Evolutionary conservation across 2,888 invertebrate genomes (phyloP), one percentile per base, ranked within the genome.

Genomic region (Malacosoma neustria): DNA sequence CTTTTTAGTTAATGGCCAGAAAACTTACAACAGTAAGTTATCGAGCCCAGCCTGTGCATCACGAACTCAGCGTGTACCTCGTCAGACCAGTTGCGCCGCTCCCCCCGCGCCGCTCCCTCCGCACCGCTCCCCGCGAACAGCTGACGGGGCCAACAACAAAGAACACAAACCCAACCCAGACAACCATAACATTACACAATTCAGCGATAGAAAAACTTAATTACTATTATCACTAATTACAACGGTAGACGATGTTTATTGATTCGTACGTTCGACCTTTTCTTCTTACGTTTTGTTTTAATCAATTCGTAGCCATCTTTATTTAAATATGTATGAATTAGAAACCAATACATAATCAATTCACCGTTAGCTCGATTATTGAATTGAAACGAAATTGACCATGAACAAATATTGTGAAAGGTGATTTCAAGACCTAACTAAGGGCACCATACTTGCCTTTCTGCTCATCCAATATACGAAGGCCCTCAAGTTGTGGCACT

Each of bases 381-480:
- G 57, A 60, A 62, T 67, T n/a, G n/a, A 69, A 63, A 67, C 64
- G 65, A 42, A 39, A 46, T 55, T 69, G 71, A 68, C 71, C 71
- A 64, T 70, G 72, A 72, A 65, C 48, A 41, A 38, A 42, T 42
- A 36, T 42, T 46, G 61, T 56, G 57, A 66, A 61, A 68, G 58
- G 66, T 65, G 65, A 65, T 52, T 48, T 49, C 42, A 45, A 54
- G 58, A 55, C 60, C 59, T 63, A 63, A 69, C 63, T 68, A 67
- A 73, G 70, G 72, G 68, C 62, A 61, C 47, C 42, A 47, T 71
- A 84, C 85, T 85, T 80, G 80, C 84, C 84, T 84, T 80, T 76
- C 62, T 80, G 72, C 67, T 74, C 84, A 85, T 85, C 85, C 84
- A 85, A 85, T 81, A 70, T 67, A 61, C 69, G 71, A 68, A 62